Evolutionary conservation across 1,140 invertebrate species (phyloP), one percentile per base, ranked within the genome.

Genomic region (Diorhabda elongata): DNA sequence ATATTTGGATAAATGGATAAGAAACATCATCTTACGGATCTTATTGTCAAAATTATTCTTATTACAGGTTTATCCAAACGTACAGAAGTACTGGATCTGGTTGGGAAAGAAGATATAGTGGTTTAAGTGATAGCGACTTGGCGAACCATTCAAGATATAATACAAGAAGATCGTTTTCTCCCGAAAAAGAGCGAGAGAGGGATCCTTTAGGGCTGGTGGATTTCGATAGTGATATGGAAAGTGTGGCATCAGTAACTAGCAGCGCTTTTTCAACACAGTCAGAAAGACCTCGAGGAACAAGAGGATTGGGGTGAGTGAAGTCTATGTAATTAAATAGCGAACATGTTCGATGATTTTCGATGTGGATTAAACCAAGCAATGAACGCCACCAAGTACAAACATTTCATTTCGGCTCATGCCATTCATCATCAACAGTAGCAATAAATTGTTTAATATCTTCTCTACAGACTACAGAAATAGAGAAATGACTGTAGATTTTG

Each of bases 231-330:
- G 93, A 96, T 79, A 91, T 95, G 84, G 94, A 96, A 82, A 94
- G 92, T 75, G 91, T 94, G 66, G 91, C 87, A 59, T 92, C 91
- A 60, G 90, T 93, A 68, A 93, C 91, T 59, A 95, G 93, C 77
- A 95, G 93, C 86, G 92, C 93, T 77, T 95, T 95, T 82, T 95
- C 93, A 75, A 96, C 93, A 67, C 94, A 96, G 82, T 94, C 92
- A 74, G 94, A 96, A 84, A 84, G 92, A 75, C 92, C 92, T 9
- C 85, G 91, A 71, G 90, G 89, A 65, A 92, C 90, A 57, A 85
- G 87, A 75, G 84, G 83, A 75, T 82, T 88, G 76, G 89, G 89
- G 90, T 91, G 85, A 87, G 2, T 52, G n/a, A 8, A 26, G 26
- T 26, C 26, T 26, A 26, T 26, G 26, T 26, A 26, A 26, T 26